Conservation (phyloP, 2,888 invertebrate genomes). For the Petrophora chlorosata region DNA sequence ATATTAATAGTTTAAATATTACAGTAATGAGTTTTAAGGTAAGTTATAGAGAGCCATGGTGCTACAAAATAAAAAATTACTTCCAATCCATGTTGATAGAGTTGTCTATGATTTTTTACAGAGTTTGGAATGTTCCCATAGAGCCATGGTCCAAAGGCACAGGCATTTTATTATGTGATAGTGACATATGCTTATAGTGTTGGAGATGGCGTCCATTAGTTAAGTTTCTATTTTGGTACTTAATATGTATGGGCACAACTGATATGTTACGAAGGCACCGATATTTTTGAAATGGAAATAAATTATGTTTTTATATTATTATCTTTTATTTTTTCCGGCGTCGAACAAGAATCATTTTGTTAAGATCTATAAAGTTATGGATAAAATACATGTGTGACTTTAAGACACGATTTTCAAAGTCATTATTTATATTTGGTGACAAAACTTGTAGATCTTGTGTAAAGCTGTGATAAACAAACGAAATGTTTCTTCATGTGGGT, state of each 20-base stretch:
- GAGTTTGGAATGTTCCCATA: conserved; percentile 15
- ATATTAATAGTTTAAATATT: conserved; percentile 11
- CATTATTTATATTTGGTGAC: too few relatives aligned
- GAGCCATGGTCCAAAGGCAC: background rate
- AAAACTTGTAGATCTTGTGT: too few relatives aligned
- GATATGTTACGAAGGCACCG: too few relatives aligned
- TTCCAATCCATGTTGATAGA: conserved; percentile 28
- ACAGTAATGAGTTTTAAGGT: conserved; percentile 12
- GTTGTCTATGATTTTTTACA: conserved; percentile 21
- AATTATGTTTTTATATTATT: too few relatives aligned
- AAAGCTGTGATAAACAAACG: too few relatives aligned
- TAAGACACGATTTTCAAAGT: too few relatives aligned
- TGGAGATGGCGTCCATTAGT: conserved; percentile 14
- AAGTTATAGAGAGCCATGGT: conserved; percentile 9
- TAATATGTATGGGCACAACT: background rate
- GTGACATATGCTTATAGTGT: background rate
- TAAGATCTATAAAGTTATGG: too few relatives aligned
- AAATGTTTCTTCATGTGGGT: too few relatives aligned
- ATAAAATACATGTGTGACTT: too few relatives aligned
- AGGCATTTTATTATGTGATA: background rate
- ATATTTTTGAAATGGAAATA: too few relatives aligned
- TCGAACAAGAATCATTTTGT: too few relatives aligned
- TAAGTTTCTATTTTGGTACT: conserved; percentile 1
- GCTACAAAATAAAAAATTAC: conserved; percentile 19
- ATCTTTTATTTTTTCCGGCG: too few relatives aligned